Percentiles rank a stretch among this genome's conserved stretches.
Evolutionary conservation across 35 echinoderm and acorn worm species (phyloP).

Genomic region (Eucidaris tribuloides): DNA sequence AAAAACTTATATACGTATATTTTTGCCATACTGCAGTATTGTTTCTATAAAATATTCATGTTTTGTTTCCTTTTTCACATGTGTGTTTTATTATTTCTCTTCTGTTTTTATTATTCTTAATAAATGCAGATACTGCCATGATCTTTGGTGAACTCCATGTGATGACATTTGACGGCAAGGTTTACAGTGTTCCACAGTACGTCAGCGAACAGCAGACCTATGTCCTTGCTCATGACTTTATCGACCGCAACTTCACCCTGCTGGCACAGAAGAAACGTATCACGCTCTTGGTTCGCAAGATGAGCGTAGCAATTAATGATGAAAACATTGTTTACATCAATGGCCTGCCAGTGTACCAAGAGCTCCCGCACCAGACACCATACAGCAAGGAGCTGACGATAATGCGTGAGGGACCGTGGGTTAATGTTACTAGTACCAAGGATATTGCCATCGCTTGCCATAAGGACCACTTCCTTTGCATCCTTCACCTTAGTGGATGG

Average conservation of each 20-base stretch:
- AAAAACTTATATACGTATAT: too few relatives aligned
- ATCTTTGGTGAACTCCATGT: conserved; percentile 70
- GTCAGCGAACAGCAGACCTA: conserved; percentile 49
- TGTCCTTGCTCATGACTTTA: conserved; percentile 82
- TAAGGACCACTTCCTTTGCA: conserved; percentile 48
- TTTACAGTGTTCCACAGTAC: conserved; percentile 73
- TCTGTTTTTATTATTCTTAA: background rate
- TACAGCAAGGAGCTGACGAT: conserved; percentile 49
- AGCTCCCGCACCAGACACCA: conserved; percentile 63
- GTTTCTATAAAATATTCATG: too few relatives aligned
- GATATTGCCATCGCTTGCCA: conserved; percentile 72
- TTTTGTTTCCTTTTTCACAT: too few relatives aligned
- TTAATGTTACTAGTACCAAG: conserved; percentile 73
- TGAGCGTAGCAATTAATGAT: conserved; percentile 15
- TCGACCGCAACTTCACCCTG: conserved; percentile 94
- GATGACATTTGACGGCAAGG: conserved; percentile 77
- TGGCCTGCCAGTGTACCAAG: conserved; percentile 16
- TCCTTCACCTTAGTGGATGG: conserved; percentile 80
- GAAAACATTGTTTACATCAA: conserved; percentile 64
- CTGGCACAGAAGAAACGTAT: conserved; percentile 45
- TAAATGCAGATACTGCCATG: conserved; percentile 67
- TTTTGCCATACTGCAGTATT: too few relatives aligned
- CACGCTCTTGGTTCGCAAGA: conserved; percentile 44
- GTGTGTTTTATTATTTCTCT: too few relatives aligned
- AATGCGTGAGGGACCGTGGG: conserved; percentile 70